These are phyloP conservation scores for Cyrtorhinus lividipennis DNA, from an alignment of 1,140 invertebrate species.

Conservation along the genomic window DNA sequence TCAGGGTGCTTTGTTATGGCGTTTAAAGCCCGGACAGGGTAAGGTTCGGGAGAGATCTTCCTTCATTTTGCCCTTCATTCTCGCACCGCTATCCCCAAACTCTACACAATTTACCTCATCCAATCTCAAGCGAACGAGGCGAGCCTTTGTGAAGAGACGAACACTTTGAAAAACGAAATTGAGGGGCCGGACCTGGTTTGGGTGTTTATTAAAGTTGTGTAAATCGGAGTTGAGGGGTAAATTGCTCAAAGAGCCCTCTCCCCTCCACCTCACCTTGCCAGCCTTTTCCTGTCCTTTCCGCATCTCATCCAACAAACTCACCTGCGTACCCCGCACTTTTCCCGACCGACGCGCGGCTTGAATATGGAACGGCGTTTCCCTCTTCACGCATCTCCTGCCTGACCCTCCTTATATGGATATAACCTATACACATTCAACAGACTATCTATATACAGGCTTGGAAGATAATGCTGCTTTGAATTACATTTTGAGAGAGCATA, in stretches of 20 bases:
- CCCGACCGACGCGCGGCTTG: background rate
- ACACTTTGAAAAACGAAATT: conserved; percentile 10
- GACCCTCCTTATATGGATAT: background rate
- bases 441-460: conserved; percentile 3
- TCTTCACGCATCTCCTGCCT: background rate
- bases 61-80: background rate
- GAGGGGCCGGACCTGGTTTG: conserved; percentile 6
- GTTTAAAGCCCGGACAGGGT: background rate
- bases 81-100: background rate
- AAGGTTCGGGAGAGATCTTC: background rate
- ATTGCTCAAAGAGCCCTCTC: conserved; percentile 5
- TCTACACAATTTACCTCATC: conserved; percentile 9
- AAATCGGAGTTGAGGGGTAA: conserved; percentile 4
- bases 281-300: too few species aligned
- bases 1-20: conserved; percentile 6
- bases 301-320: background rate
- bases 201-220: conserved; percentile 10
- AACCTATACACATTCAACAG: conserved; percentile 4
- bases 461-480: background rate
- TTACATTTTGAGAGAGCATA: background rate
- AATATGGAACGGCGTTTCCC: background rate
- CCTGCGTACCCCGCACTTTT: background rate
- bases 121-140: background rate
- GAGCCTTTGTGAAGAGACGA: conserved; percentile 4
- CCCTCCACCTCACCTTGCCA: background rate